Evolutionary conservation across 2,888 invertebrate species (phyloP).

Genomic region (Drosophila borealis): DNA sequence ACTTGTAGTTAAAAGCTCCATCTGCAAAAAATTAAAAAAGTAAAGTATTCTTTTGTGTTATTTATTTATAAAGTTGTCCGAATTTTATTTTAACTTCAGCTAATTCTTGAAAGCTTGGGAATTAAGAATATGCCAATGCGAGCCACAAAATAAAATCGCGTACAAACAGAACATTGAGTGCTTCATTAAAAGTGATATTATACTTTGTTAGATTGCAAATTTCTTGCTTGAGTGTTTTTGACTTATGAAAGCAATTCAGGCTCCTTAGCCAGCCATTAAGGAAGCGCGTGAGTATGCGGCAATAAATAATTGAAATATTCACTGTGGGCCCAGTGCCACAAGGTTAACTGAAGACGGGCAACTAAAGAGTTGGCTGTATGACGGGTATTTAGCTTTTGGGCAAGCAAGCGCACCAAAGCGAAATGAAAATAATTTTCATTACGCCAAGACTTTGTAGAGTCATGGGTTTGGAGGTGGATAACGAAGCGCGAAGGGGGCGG

Average conservation of each 20-base stretch:
- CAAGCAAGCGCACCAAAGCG: constrained; percentile 75
- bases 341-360: constrained; percentile 50
- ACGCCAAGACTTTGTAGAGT: constrained; percentile 50
- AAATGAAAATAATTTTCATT: constrained; percentile 79
- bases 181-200: constrained; percentile 28
- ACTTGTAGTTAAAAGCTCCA: too few relatives aligned
- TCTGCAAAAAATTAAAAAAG: too few relatives aligned
- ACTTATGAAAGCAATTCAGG: constrained; percentile 41
- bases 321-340: constrained; percentile 47
- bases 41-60: too few relatives aligned
- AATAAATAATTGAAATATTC: constrained; percentile 75
- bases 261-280: constrained; percentile 66
- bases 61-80: too few relatives aligned
- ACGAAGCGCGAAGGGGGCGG: too few relatives aligned
- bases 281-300: constrained; percentile 67
- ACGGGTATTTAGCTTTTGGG: constrained; percentile 70
- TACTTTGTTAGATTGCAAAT: constrained; percentile 37
- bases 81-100: too few relatives aligned
- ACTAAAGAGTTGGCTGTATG: constrained; percentile 43
- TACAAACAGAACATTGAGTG: not conserved
- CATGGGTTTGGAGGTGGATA: not conserved
- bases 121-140: not conserved
- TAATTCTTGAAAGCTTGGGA: too few relatives aligned
- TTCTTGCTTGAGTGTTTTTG: constrained; percentile 42
- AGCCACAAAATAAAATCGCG: too few relatives aligned